phyloP scores from a whole-genome alignment of 37 sponge, comb jelly and placozoan genomes.

The Haliclona indistincta region DNA sequence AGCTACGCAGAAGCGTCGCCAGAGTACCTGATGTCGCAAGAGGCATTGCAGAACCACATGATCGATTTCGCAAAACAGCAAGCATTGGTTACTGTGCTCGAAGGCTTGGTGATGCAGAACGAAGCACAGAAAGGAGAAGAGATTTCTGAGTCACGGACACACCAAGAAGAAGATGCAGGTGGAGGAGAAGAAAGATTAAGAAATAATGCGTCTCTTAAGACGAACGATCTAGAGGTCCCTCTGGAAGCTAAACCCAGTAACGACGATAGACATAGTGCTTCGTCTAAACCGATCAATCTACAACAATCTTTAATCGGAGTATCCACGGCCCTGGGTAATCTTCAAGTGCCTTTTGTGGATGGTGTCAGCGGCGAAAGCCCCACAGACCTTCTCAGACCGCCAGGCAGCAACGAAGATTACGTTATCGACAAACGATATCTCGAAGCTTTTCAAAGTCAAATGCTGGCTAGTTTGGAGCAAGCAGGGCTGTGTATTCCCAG shows the following conservation, averaged over 20 bases:
- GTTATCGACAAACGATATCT: not conserved
- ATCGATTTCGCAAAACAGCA: not conserved
- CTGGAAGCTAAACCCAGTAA: too few species aligned
- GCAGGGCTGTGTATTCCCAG: not conserved
- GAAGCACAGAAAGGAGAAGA: not conserved
- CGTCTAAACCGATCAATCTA: too few species aligned
- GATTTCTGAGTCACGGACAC: too few species aligned
- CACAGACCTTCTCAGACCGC: constrained; percentile 2
- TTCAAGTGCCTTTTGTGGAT: not conserved
- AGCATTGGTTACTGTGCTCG: not conserved
- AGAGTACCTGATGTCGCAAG: not conserved
- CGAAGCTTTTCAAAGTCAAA: not conserved
- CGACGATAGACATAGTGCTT: too few species aligned
- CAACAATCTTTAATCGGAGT: too few species aligned
- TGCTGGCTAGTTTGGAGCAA: not conserved
- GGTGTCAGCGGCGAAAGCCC: not conserved
- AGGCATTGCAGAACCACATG: constrained; percentile 3
- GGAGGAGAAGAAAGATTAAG: not conserved
- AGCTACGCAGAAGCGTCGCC: not conserved
- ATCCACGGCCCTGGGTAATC: not conserved
- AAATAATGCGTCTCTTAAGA: not conserved
- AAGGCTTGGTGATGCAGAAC: not conserved
- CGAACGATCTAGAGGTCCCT: not conserved
- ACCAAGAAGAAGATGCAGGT: too few species aligned
- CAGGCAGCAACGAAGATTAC: not conserved